Evolutionary conservation across 2,113 vertebrate genomes (phyloP).

Genomic region (Vombatus ursinus): DNA sequence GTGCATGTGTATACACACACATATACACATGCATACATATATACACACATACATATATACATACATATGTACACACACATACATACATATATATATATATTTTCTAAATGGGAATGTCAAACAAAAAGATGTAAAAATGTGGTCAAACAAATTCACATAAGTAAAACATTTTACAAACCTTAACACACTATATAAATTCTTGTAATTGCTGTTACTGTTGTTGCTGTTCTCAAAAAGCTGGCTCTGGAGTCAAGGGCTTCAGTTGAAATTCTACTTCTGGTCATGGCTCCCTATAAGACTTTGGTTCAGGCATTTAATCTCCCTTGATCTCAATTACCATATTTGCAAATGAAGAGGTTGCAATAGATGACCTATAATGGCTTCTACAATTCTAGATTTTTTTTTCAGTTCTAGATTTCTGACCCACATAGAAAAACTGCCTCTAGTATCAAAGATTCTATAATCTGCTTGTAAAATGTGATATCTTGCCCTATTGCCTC

Average conservation of each 20-base stretch:
- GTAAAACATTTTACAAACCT: not conserved
- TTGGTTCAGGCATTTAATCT: not conserved
- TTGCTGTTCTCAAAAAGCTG: not conserved
- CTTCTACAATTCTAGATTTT: not conserved
- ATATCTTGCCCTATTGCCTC: not conserved
- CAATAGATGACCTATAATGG: not conserved
- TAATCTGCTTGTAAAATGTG: not conserved
- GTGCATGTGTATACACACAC: too few species aligned
- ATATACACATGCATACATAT: too few species aligned
- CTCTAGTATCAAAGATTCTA: not conserved
- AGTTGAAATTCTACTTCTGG: not conserved
- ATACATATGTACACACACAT: too few species aligned
- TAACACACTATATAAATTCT: not conserved
- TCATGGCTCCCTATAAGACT: not conserved
- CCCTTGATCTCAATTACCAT: not conserved
- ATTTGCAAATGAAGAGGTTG: not conserved
- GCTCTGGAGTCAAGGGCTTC: not conserved
- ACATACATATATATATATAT: too few species aligned
- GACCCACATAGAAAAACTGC: not conserved
- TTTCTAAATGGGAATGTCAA: not conserved
- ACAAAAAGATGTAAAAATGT: not conserved
- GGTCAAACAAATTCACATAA: not conserved
- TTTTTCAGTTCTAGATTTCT: not conserved
- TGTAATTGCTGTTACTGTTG: not conserved
- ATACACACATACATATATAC: too few species aligned